A percentile compares a stretch with the other conserved stretches of the same genome.
Evolutionary conservation across 2,113 vertebrate genomes (phyloP).

Genomic region (Hyla sarda): DNA sequence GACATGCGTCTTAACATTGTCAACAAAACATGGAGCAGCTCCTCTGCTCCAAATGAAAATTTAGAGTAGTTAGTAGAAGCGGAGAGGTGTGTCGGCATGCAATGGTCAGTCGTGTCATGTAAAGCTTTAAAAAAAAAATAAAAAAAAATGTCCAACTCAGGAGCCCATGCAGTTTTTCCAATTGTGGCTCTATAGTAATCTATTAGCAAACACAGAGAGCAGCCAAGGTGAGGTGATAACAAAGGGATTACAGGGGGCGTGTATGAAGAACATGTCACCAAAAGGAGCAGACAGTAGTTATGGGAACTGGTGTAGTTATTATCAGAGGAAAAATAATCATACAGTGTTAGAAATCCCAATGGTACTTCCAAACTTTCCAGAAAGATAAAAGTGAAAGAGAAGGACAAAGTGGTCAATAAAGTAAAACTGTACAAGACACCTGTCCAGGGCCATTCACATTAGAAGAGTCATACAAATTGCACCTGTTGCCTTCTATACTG

Average conservation of each 20-base stretch:
- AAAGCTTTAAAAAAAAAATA: constrained; percentile 67
- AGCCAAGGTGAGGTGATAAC: constrained; percentile 60
- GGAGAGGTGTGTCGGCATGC: constrained; percentile 62
- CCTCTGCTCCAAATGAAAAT: constrained; percentile 2
- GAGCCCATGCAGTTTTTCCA: constrained; percentile 71
- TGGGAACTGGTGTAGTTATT: constrained; percentile 59
- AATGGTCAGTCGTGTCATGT: constrained; percentile 62
- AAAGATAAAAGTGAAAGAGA: constrained; percentile 65
- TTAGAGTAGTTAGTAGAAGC: constrained; percentile 53
- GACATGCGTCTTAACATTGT: constrained; percentile 34
- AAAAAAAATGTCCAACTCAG: constrained; percentile 66
- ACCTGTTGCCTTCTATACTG: neutral
- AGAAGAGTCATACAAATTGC: neutral
- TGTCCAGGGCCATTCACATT: constrained; percentile 40
- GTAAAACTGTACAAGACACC: constrained; percentile 45
- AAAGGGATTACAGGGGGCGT: constrained; percentile 62
- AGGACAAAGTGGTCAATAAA: constrained; percentile 44
- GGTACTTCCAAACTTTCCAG: constrained; percentile 74
- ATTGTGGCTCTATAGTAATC: constrained; percentile 67
- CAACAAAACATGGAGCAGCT: neutral
- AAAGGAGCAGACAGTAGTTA: constrained; percentile 63
- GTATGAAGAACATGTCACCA: constrained; percentile 63
- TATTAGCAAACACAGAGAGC: constrained; percentile 66
- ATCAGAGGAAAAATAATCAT: constrained; percentile 50
- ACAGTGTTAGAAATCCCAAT: constrained; percentile 61